Base-by-base conservation (phyloP, 2,888 invertebrate genomes). In the Augiades crinisus region DNA sequence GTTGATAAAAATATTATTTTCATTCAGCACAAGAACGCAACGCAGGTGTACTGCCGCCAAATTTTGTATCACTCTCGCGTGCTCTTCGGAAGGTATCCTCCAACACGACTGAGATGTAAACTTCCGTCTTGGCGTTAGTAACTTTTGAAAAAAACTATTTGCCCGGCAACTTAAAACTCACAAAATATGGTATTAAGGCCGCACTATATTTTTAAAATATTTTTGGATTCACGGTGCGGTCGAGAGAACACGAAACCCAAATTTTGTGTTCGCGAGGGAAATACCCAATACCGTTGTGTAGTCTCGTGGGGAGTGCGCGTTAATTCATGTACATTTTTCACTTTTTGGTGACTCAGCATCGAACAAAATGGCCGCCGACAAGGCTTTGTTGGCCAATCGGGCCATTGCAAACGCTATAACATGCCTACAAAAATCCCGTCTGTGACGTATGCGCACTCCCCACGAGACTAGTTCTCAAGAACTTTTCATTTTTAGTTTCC, bases 361-460 rank as follows among this genome's bases (percentile, higher is more conserved):
- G 78, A 71, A 81, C 91, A 92, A 93, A 91, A 92, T 92, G 92
- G 92, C 92, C 89, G 91, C 91, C 87, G 78, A 74, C 80, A 78
- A 88, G 87, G 86, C 81, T 85, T 80, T 81, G 74, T 80, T 77
- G 78, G 75, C 87, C 88, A 88, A 88, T 87, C 80, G 64, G 75
- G 68, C 67, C 65, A 68, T 66, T 66, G 70, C 73, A 76, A 65
- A 73, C 73, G 65, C 68, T 70, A 78, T 76, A n/a, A 81, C 78
- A 76, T 84, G 85, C 70, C 78, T 81, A 81, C 76, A 78, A 81
- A 73, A 84, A 80, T 76, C 72, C 71, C 68, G 72, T 68, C 67
- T 65, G 70, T 88, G 88, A 89, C 89, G 89, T 87, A 79, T 68
- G 60, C 65, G 78, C 73, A 86, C 88, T 86, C 80, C 87, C 73